Base-by-base conservation (phyloP, 2,113 vertebrate species). In the Ploceus nigricollis region DNA sequence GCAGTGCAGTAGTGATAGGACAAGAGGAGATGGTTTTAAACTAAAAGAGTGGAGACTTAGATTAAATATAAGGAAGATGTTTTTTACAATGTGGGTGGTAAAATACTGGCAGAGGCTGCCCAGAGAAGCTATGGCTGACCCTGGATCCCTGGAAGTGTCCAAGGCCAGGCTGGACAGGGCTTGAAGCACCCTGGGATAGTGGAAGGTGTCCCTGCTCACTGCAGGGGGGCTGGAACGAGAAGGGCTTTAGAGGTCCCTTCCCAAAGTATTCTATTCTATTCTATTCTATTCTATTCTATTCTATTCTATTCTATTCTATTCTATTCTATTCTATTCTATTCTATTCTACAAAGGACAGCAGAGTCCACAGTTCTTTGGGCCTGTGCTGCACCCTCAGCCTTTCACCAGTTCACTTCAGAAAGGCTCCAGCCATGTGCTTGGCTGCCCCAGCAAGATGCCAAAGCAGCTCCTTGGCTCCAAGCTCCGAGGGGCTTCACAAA, bases 151-250 rank as follows among this genome's bases (percentile, higher is more conserved):
- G 42, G 13, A 3, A 64, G 11, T 17, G 5, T 7, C 35, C 50
- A 17, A 48, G 21, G 48, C 6, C 75, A 64, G 48, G 11, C 0
- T 71, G 85, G 57, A 71, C 1, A 2, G 40, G 30, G 16, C n/a
- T 54, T 8, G 21, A 30, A 40, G 17, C 28, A 71, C 0, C 20
- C 44, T 35, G 35, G 17, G 13, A 13, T 1, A 31, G 42, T 22
- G 48, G 35, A 2, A 65, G 22, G 6, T 56, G 50, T 31, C 35
- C 14, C 25, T 71, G 30, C 31, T 11, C 57, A 42, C 8, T 5
- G 22, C 44, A 73, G 23, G 10, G 30, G 17, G 4, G 1, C 2
- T 81, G 60, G 51, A 58, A 89, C 0, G 0, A 39, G 14, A 68
- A 40, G 39, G 28, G 13, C 45, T 68, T 75, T 53, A 60, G n/a